These are phyloP conservation scores for Caenorhabditis plicata DNA, from an alignment of 2,888 invertebrate genomes.

Conservation along the genomic window DNA sequence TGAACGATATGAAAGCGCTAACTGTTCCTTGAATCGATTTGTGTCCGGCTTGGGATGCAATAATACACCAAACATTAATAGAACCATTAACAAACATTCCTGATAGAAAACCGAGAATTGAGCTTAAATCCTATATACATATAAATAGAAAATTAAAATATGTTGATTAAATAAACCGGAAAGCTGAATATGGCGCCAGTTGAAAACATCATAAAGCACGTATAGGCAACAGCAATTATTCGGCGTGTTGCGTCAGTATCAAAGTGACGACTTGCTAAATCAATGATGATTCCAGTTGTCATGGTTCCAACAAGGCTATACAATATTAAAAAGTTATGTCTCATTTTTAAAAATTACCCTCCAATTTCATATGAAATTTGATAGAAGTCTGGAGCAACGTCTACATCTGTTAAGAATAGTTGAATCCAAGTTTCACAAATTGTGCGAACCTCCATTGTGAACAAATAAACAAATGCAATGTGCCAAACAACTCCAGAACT, in stretches of 20 bases:
- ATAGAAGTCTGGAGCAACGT: slow-evolving; percentile 31
- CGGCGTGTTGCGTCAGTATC: slow-evolving; percentile 24
- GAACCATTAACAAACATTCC: slow-evolving; percentile 43
- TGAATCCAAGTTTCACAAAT: slow-evolving; percentile 51
- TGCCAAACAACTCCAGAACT: slow-evolving; percentile 27
- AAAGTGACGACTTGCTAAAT: slow-evolving; percentile 20
- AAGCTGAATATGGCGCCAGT: slow-evolving; percentile 27
- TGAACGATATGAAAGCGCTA: slow-evolving; percentile 44
- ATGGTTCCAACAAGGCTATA: slow-evolving; percentile 41
- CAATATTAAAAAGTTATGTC: no score
- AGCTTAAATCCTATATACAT: slow-evolving; percentile 17
- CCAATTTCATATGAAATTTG: slow-evolving; percentile 45
- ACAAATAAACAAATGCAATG: slow-evolving; percentile 28
- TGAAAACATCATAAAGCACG: slow-evolving; percentile 31
- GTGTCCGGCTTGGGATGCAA: slow-evolving; percentile 33
- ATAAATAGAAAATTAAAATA: background rate
- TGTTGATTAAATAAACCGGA: slow-evolving; percentile 7
- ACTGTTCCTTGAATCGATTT: slow-evolving; percentile 32
- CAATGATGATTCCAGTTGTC: slow-evolving; percentile 38
- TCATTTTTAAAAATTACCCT: no score
- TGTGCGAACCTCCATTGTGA: slow-evolving; percentile 42
- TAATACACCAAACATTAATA: slow-evolving; percentile 44
- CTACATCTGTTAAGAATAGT: slow-evolving; percentile 27
- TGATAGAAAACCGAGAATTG: slow-evolving; percentile 33
- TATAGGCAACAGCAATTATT: slow-evolving; percentile 26